phyloP scores from a whole-genome alignment of 2,888 invertebrate genomes.

The Conchocele bisecta region DNA sequence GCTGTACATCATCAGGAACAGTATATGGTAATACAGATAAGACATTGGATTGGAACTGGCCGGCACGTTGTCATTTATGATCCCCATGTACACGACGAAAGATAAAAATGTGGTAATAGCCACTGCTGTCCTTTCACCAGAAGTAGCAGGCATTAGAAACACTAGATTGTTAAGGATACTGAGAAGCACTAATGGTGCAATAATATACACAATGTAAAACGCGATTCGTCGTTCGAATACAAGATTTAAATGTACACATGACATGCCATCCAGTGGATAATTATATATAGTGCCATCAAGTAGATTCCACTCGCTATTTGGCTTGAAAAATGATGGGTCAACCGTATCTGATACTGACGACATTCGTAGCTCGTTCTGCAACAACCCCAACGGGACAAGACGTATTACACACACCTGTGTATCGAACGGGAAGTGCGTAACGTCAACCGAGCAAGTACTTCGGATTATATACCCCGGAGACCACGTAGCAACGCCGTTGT shows the following conservation, averaged over 20 bases:
- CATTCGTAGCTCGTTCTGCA: not conserved
- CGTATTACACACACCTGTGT: not conserved
- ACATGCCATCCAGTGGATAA: not conserved
- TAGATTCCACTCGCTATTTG: not conserved
- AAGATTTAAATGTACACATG: not conserved
- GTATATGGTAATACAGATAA: not conserved
- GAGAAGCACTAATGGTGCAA: not conserved
- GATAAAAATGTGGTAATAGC: not conserved
- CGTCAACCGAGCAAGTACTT: not conserved
- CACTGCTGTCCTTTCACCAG: not conserved
- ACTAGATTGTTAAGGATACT: not conserved
- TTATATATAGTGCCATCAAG: not conserved
- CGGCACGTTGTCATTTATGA: not conserved
- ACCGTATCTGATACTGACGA: not conserved
- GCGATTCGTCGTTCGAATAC: not conserved
- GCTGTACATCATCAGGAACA: not conserved
- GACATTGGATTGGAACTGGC: not conserved
- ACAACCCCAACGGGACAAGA: not conserved
- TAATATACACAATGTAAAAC: not conserved
- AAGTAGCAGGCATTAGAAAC: not conserved
- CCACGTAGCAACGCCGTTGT: not conserved
- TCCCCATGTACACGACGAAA: not conserved
- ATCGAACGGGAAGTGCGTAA: conserved; percentile 10
- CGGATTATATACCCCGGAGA: not conserved
- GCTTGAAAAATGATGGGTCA: not conserved